Conservation (phyloP, 2,113 vertebrate genomes). For the Chaetops frenatus region DNA sequence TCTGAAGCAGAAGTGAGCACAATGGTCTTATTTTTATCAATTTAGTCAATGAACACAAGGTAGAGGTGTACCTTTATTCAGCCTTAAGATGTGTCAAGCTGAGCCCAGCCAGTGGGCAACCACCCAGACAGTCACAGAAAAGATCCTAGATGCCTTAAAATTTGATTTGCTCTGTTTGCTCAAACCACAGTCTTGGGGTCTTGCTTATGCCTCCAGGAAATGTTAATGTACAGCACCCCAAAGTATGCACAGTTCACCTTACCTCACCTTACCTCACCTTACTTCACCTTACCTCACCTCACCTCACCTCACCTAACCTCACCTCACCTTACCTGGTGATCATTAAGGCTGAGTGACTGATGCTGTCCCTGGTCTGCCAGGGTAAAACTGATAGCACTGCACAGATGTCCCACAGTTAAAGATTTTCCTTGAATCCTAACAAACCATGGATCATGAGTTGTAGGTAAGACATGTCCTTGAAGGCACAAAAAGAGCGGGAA, state of each 20-base stretch:
- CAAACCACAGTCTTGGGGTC: not conserved
- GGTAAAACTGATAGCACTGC: not conserved
- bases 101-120: not conserved
- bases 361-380: not conserved
- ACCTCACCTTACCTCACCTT: not conserved
- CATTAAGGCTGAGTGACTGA: not conserved
- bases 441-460: not conserved
- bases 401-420: not conserved
- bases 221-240: not conserved
- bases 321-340: not conserved
- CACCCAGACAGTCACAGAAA: not conserved
- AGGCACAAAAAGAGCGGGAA: not conserved
- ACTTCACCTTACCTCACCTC: not conserved
- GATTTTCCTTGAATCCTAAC: not conserved
- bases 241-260: not conserved
- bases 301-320: accelerated
- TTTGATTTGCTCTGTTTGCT: not conserved
- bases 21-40: not conserved
- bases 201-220: not conserved
- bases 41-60: not conserved
- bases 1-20: not conserved
- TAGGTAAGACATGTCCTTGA: not conserved
- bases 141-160: not conserved
- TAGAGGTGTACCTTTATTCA: not conserved
- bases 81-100: not conserved